These are phyloP conservation scores for Antheraea yamamai DNA, from an alignment of 2,888 invertebrate genomes.

Conservation along the genomic window DNA sequence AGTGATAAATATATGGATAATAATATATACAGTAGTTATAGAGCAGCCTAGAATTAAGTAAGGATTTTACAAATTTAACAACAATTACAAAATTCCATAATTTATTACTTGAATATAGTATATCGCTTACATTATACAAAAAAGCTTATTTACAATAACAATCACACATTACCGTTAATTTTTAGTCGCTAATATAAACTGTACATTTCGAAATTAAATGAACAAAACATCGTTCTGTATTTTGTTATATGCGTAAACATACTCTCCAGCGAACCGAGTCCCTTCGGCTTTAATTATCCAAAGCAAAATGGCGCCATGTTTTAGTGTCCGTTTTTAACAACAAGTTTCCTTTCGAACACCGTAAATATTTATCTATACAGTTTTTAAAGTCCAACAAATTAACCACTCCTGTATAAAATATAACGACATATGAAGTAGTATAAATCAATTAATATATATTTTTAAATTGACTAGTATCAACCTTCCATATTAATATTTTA, in stretches of 20 bases:
- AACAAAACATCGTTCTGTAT: conserved; percentile 2
- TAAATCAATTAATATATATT: too few relatives aligned
- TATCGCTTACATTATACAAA: neutral
- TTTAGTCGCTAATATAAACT: neutral
- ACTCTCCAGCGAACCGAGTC: conserved; percentile 39
- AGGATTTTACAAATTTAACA: neutral
- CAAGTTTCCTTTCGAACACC: conserved; percentile 13
- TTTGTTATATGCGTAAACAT: conserved; percentile 41
- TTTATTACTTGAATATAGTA: neutral
- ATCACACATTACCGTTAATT: neutral
- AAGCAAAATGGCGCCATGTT: conserved; percentile 49
- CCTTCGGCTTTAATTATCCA: conserved; percentile 50
- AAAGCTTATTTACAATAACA: neutral
- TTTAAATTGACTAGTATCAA: too few relatives aligned
- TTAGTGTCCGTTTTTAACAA: conserved; percentile 27
- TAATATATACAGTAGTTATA: neutral
- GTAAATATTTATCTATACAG: neutral
- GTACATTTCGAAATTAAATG: neutral
- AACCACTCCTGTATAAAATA: too few relatives aligned
- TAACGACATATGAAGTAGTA: too few relatives aligned
- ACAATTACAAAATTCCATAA: neutral
- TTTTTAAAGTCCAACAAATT: too few relatives aligned
- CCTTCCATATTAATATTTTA: too few relatives aligned
- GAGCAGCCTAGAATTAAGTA: neutral
- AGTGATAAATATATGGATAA: neutral